Evolutionary conservation across 2,797 vertebrate species (phyloP), one percentile per base, ranked within the genome.

Genomic region (Coccyzus lansbergi): DNA sequence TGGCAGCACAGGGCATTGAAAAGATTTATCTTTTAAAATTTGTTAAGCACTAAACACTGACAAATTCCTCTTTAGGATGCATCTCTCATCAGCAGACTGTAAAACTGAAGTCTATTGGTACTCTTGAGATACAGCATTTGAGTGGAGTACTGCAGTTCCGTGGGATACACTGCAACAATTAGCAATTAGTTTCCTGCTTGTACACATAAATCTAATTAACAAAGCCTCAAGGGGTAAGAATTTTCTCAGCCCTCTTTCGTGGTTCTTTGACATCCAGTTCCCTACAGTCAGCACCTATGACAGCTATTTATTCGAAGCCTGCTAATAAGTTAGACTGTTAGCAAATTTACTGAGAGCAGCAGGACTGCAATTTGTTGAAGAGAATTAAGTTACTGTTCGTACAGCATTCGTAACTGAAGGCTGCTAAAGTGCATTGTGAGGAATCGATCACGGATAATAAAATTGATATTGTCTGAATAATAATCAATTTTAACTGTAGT

Each of bases 401-500:
- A 84, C 91, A 79, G 82, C 76, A 31, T 93, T 96, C 80, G 58
- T 91, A 97, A 96, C 67, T 60, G 89, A 95, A 95, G 78, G 70
- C 95, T 97, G 86, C 95, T 82, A 93, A 95, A 75, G 88, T 93
- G 33, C 70, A 42, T 93, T 94, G 62, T 92, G 93, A 52, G 49
- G 88, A 93, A 97, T 98, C 34, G 77, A 98, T 98, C 94, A 77
- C 83, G 86, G 93, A 95, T 97, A 98, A 97, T 96, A 95, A 96
- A 98, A 98, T 97, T 97, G 95, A 97, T 97, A 96, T 94, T 90
- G 86, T 83, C 92, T 93, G 95, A 97, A 96, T 97, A 97, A 96
- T 96, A 98, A 98, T 98, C 97, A 97, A 97, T 98, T 98, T 98
- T 97, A 98, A 97, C 98, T 97, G 97, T 86, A 58, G 78, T 92